Evolutionary conservation across 2,797 vertebrate species (phyloP).

Genomic region (Dryobates pubescens): DNA sequence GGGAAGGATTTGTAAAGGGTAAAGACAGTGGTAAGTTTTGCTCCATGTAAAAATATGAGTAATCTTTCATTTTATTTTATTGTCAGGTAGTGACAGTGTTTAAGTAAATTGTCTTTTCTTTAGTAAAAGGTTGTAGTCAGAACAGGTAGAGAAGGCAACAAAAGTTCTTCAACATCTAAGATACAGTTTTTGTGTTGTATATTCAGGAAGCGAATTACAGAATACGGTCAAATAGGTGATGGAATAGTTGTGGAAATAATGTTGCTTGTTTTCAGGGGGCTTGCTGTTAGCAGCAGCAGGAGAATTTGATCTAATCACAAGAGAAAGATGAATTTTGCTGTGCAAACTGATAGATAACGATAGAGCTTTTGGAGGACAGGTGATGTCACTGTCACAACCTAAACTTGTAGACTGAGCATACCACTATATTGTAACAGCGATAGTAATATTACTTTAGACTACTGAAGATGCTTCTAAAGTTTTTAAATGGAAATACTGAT

Average conservation of each 20-base stretch:
- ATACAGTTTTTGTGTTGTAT: neutral
- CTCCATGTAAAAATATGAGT: neutral
- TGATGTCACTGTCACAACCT: neutral
- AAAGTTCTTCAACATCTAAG: neutral
- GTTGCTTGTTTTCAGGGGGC: neutral
- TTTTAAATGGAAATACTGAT: neutral
- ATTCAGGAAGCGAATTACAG: neutral
- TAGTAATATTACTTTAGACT: neutral
- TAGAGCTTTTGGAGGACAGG: neutral
- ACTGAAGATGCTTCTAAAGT: neutral
- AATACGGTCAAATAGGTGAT: neutral
- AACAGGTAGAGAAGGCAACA: neutral
- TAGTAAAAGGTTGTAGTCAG: neutral
- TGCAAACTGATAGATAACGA: neutral
- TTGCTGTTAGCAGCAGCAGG: neutral
- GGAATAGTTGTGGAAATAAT: neutral
- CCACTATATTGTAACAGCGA: neutral
- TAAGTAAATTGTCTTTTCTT: neutral
- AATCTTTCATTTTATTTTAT: neutral
- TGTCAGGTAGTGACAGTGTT: neutral
- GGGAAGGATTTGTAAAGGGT: conserved; percentile 98
- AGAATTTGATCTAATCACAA: neutral
- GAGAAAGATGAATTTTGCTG: neutral
- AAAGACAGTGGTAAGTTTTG: conserved; percentile 84
- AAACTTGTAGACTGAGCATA: neutral